Evolutionary conservation across 2,888 invertebrate species (phyloP).

Genomic region (Argyresthia albistria): DNA sequence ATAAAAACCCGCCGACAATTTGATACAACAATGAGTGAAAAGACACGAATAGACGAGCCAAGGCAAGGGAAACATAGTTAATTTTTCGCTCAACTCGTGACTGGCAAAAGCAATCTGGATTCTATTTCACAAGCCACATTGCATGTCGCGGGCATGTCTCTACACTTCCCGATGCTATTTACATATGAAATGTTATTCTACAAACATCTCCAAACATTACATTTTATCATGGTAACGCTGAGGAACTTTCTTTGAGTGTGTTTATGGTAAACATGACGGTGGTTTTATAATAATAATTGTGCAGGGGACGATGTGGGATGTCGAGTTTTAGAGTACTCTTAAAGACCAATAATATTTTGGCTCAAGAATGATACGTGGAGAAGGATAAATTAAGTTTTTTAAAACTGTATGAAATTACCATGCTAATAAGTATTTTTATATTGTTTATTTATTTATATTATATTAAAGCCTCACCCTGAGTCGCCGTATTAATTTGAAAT

Average conservation of each 20-base stretch:
- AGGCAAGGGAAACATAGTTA: slow-evolving; percentile 14
- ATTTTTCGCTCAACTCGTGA: slow-evolving; percentile 1
- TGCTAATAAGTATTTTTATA: too few relatives aligned
- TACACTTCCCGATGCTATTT: slow-evolving; percentile 19
- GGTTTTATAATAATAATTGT: slow-evolving; percentile 18
- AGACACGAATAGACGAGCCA: slow-evolving; percentile 9
- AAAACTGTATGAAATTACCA: too few relatives aligned
- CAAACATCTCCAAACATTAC: slow-evolving; percentile 15
- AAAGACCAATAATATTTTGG: too few relatives aligned
- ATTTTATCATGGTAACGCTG: slow-evolving; percentile 21
- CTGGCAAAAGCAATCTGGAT: slow-evolving; percentile 6
- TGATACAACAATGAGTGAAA: too few relatives aligned
- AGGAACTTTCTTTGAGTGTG: slow-evolving; percentile 9
- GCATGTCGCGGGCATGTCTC: slow-evolving; percentile 19
- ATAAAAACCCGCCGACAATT: too few relatives aligned
- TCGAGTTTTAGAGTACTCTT: too few relatives aligned
- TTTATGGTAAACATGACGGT: slow-evolving; percentile 28
- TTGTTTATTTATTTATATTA: too few relatives aligned
- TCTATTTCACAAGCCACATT: slow-evolving; percentile 11
- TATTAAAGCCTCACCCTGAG: too few relatives aligned
- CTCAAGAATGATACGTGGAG: too few relatives aligned
- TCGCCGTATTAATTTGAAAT: too few relatives aligned
- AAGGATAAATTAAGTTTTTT: too few relatives aligned
- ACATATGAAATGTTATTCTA: slow-evolving; percentile 22
- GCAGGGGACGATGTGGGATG: slow-evolving; percentile 7